Evolutionary conservation across 2,113 vertebrate species (phyloP), one percentile per base, ranked within the genome.

Genomic region (Istiophorus platypterus): DNA sequence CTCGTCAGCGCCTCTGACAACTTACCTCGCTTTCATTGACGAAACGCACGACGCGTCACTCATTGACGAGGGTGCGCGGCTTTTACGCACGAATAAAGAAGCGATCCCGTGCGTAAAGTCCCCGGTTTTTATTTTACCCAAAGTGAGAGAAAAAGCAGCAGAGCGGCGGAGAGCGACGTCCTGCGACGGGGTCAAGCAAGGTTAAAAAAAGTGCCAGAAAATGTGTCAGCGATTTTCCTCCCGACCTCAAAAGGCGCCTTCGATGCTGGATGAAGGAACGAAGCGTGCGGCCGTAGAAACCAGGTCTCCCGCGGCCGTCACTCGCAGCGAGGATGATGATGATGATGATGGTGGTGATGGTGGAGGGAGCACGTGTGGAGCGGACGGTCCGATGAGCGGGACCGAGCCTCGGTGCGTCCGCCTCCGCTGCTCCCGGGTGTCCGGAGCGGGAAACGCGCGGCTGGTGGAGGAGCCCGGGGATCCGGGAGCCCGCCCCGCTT

Each of bases 51-150:
- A 12, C 57, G 66, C 80, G 65, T 75, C 56, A 18, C 5, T 56
- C 31, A n/a, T 7, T 27, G 61, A 41, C 47, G 29, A 17, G 42
- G 42, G 22, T 7, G 41, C 56, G 51, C 47, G 18, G 72, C 79
- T 84, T 87, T 91, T 90, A 87, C 90, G 90, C 88, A 80, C 82
- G 49, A 56, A n/a, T n/a, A 18, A 24, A 59, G 20, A 45, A 29
- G 1, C 11, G 2, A 12, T 15, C 15, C 4, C 8, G 10, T 8
- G 76, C 57, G 22, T 47, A 11, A 5, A 8, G 1, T 42, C 14
- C 47, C 69, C 41, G 58, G 22, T 69, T 57, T 69, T 57, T 69
- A 26, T 18, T 13, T 34, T n/a, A n/a, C 39, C 54, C 47, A 37
- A 68, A 59, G 47, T 54, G 26, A 82, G 29, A 57, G 26, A 73